Conservation (phyloP, 2,113 vertebrate species). For the Synchiropus splendidus region DNA sequence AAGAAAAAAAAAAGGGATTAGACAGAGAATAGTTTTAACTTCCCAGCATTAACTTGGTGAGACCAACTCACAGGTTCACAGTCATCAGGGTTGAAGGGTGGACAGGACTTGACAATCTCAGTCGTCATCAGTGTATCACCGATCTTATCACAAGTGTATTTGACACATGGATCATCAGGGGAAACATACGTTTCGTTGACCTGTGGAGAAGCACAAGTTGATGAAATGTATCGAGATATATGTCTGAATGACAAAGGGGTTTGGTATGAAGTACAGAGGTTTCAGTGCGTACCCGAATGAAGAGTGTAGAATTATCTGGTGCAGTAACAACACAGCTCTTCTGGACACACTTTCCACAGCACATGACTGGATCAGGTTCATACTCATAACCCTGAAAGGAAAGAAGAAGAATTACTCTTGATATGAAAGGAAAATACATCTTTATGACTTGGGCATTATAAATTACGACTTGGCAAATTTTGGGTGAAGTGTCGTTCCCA, state of each 20-base stretch:
- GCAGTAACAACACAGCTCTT: conserved; percentile 56
- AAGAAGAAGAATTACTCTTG: neutral
- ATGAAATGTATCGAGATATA: neutral
- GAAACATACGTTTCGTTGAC: conserved; percentile 52
- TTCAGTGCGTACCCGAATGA: conserved; percentile 53
- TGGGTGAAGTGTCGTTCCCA: too few species aligned
- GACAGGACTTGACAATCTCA: conserved; percentile 54
- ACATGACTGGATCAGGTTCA: conserved; percentile 33
- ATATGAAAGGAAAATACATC: too few species aligned
- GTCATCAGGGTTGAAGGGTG: conserved; percentile 44
- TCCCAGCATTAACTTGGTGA: neutral
- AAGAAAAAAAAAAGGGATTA: neutral
- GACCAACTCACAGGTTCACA: conserved; percentile 70
- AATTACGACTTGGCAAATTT: too few species aligned
- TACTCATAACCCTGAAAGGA: conserved; percentile 67
- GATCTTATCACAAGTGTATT: conserved; percentile 66
- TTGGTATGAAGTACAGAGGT: neutral
- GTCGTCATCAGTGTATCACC: conserved; percentile 41
- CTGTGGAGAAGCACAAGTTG: conserved; percentile 41
- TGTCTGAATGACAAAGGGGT: neutral
- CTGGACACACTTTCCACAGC: conserved; percentile 76
- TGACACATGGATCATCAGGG: conserved; percentile 61
- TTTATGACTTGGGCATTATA: too few species aligned
- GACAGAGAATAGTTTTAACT: neutral
- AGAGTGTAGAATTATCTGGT: conserved; percentile 19